Percentiles rank a stretch among this genome's conserved stretches.
Conservation (phyloP, 2,888 invertebrate genomes). For the Spilarctia lutea region DNA sequence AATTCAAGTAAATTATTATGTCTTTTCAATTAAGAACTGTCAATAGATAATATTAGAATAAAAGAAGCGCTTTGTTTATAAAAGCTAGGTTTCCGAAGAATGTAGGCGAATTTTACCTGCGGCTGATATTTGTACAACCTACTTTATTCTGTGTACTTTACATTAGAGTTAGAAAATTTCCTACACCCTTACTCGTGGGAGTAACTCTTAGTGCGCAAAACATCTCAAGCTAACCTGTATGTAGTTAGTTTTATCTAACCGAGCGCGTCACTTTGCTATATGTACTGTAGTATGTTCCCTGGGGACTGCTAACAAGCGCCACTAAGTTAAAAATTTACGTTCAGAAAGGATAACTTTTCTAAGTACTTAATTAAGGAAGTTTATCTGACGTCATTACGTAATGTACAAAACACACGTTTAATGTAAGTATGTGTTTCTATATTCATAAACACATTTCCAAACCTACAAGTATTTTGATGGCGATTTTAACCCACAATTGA, state of each 20-base stretch:
- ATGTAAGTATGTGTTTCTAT: not conserved
- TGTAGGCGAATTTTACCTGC: conserved; percentile 42
- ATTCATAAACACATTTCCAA: not conserved
- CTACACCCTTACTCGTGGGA: conserved; percentile 41
- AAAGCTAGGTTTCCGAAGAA: conserved; percentile 19
- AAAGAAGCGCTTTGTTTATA: conserved; percentile 30
- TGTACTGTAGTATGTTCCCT: conserved; percentile 25
- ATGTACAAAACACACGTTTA: conserved; percentile 28
- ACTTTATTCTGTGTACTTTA: conserved; percentile 54
- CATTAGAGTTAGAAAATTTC: conserved; percentile 55
- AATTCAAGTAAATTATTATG: conserved; percentile 32
- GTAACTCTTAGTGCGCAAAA: conserved; percentile 50
- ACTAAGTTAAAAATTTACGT: conserved; percentile 42
- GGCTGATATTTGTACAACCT: conserved; percentile 51
- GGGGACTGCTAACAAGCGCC: conserved; percentile 51
- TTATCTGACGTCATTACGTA: conserved; percentile 21
- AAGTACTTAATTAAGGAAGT: conserved; percentile 31
- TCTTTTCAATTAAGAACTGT: conserved; percentile 36
- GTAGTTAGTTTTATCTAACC: conserved; percentile 49
- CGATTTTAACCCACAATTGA: too few species aligned
- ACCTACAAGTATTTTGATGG: not conserved
- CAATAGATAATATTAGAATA: conserved; percentile 41
- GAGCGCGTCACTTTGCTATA: conserved; percentile 44
- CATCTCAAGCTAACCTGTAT: conserved; percentile 48
- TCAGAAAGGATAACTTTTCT: conserved; percentile 31